phyloP scores from a whole-genome alignment of 1,140 invertebrate species.

The Daktulosphaira vitifoliae region DNA sequence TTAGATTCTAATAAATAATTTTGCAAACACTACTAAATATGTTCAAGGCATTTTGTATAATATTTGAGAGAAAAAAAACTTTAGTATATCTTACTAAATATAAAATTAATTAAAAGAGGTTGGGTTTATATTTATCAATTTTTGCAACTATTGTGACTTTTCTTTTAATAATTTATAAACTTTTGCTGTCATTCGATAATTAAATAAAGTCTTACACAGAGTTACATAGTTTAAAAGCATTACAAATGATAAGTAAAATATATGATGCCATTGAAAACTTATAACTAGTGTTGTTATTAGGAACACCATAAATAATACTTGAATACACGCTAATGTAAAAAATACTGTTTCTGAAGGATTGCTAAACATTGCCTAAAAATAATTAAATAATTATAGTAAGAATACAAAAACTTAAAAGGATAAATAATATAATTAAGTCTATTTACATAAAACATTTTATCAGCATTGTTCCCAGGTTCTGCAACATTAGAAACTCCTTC shows the following conservation, averaged over 20 bases:
- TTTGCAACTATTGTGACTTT: slow-evolving; percentile 22
- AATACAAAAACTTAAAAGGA: too few relatives aligned
- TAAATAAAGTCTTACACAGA: slow-evolving; percentile 17
- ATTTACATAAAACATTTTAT: slow-evolving; percentile 78
- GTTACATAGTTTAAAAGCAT: slow-evolving; percentile 25
- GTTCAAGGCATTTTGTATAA: too few relatives aligned
- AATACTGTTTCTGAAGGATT: slow-evolving; percentile 28
- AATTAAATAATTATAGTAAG: neutral
- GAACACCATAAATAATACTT: slow-evolving; percentile 14
- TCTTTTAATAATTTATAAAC: slow-evolving; percentile 21
- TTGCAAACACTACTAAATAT: too few relatives aligned
- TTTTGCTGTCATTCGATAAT: slow-evolving; percentile 20
- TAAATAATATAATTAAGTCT: neutral
- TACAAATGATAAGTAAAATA: slow-evolving; percentile 22
- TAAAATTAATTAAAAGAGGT: too few relatives aligned
- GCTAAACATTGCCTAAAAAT: slow-evolving; percentile 18
- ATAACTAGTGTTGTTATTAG: neutral
- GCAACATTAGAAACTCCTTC: slow-evolving; percentile 61
- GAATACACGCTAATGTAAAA: slow-evolving; percentile 16
- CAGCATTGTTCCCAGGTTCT: slow-evolving; percentile 71
- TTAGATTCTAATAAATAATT: too few relatives aligned
- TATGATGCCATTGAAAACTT: slow-evolving; percentile 30
- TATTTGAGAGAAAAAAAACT: too few relatives aligned
- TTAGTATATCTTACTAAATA: too few relatives aligned
- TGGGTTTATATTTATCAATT: too few relatives aligned